Base-by-base conservation (phyloP, 2,797 vertebrate genomes). In the Tapirus indicus region DNA sequence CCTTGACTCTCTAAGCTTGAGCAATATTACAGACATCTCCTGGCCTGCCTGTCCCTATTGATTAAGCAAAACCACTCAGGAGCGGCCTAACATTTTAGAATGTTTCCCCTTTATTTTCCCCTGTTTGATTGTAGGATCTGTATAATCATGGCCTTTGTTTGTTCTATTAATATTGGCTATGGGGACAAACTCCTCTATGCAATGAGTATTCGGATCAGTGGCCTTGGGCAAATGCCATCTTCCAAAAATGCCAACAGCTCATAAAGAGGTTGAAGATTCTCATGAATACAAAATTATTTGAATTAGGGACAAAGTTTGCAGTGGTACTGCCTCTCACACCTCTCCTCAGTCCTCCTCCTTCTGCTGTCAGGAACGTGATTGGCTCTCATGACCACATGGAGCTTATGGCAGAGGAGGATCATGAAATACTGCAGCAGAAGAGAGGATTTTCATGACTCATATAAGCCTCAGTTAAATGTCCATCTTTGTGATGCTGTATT, bases 21-120 rank as follows among this genome's bases (percentile, higher is more conserved):
- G 18, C 25, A 29, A 3, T 5, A 4, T 29, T 17, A 25, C 5
- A 60, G 35, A 6, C 25, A 62, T 0, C 23, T 54, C 25, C 77
- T 27, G 17, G 12, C 4, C 41, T 47, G 6, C 23, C 18, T 47
- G 29, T 49, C n/a, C 27, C 27, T 16, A 2, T 0, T 10, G 6
- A 56, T 21, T 35, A 62, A 92, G 66, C 20, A 62, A 68, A 96
- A 16, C 9, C 66, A 32, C 44, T 85, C 8, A 80, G 17, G 12
- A 56, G 38, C 10, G 84, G 49, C 32, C 13, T 7, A 56, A 58
- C 58, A 66, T 82, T 52, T 68, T 21, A 75, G 68, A 38, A 25
- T 21, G 27, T 7, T 69, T 60, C 41, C 47, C n/a, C 56, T 86
- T 58, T 47, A 60, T 56, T 16, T 62, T 90, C 32, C 7, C 47